Evolutionary conservation across 2,797 vertebrate species (phyloP), one percentile per base, ranked within the genome.

Genomic region (Gymnoscopelus braueri): DNA sequence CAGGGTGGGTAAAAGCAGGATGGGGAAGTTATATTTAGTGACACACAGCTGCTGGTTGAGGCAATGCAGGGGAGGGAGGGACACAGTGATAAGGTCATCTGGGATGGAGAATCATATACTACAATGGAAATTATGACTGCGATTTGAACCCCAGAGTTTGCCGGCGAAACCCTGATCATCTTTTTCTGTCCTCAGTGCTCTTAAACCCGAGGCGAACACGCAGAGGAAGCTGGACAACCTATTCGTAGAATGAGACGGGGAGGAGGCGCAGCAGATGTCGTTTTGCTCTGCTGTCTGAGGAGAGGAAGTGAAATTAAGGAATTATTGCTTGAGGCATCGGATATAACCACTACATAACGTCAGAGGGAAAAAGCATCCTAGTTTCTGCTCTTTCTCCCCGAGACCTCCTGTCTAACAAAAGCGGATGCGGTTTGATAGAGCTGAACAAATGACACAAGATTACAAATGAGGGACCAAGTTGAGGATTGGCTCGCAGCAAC

Each of bases 1-100:
- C 9, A 44, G 39, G 39, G 39, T 44, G 39, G 39, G 39, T 44
- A 44, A 14, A 15, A 68, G 73, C 66, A 76, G 75, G 75, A 85
- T 67, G 70, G 79, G 74, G 78, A 88, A 85, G 89, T 84, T 85
- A 74, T 80, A 83, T 87, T 84, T 86, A 88, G 90, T 85, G 77
- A 76, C 73, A 86, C 73, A 86, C 83, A 87, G 85, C 83, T 86
- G 90, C 80, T 84, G 82, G 74, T 76, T 54, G 44, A 86, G 69
- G 67, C 50, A 78, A 69, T 39, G 51, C 65, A 44, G 64, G 49
- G 59, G 60, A 67, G 71, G 67, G 71, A 70, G 61, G 72, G 65
- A 52, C 67, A 19, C 35, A 50, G 15, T 50, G 35, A 60, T 39
- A 54, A 44, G 7, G 44, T 23, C 65, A 7, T 10, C 15, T 48